phyloP scores from a whole-genome alignment of 2,797 vertebrate genomes.

The Chiroxiphia lanceolata region DNA sequence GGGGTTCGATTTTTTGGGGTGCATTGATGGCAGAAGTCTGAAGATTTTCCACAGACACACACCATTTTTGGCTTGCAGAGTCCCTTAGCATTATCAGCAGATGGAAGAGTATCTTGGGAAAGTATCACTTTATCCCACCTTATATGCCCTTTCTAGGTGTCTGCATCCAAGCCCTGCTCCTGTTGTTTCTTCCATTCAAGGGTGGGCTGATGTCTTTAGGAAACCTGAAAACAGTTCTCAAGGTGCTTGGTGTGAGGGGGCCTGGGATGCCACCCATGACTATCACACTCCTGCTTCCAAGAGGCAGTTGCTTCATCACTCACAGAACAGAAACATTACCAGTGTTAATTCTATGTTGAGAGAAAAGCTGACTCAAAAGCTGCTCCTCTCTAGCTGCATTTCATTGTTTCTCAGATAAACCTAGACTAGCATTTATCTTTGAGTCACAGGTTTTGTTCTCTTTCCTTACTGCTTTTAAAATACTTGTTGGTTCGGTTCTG shows the following conservation, averaged over 20 bases:
- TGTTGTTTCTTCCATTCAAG: background rate
- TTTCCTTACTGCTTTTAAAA: background rate
- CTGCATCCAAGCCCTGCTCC: background rate
- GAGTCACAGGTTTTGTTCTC: background rate
- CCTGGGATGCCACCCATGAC: background rate
- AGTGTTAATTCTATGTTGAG: accelerated
- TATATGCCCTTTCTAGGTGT: background rate
- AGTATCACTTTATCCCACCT: background rate
- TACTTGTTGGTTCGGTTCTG: constrained; percentile 27
- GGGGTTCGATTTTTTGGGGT: background rate
- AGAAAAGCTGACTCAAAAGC: constrained; percentile 14
- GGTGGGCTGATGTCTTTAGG: background rate
- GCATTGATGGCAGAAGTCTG: background rate
- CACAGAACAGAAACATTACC: background rate
- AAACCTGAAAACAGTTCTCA: background rate
- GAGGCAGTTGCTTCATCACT: background rate
- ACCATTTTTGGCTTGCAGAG: accelerated
- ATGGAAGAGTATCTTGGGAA: background rate
- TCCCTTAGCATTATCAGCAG: accelerated
- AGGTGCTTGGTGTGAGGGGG: background rate
- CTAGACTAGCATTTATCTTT: constrained; percentile 34
- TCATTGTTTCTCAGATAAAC: constrained; percentile 50
- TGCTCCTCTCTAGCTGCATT: background rate
- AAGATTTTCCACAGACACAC: background rate
- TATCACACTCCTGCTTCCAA: background rate